Base-by-base conservation (phyloP, 2,113 vertebrate genomes). In the Onychostoma macrolepis region DNA sequence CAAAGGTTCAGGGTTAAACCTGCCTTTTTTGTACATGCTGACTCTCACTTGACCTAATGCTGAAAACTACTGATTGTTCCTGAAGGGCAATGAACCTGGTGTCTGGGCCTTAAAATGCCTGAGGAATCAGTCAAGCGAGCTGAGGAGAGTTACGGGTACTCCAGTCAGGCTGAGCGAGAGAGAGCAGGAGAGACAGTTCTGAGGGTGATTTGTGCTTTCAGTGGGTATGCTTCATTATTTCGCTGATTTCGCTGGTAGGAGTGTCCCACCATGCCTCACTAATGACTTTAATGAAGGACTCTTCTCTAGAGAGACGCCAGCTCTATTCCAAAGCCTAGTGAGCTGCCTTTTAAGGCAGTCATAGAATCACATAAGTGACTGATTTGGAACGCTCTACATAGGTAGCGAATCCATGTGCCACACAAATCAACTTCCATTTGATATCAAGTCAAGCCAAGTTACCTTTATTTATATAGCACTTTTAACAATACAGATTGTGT, bases 231-330 rank as follows among this genome's bases (percentile, higher is more conserved):
- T 67, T 87, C 28, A 63, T 87, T 82, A 87, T 58, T 71, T 28
- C 58, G 36, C 69, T 63, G 19, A 58, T 72, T 82, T 69, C 12
- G 10, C 67, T 82, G 50, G 45, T 61, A 80, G 65, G 24, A 80
- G 77, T 69, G 30, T 30, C 15, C 45, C n/a, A 74, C 33, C 28
- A 43, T 63, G 86, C 30, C 53, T 45, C 45, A 28, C 80, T 83
- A 87, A 87, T 82, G 69, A 75, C 79, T 63, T 38, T 63, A 71
- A 87, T 83, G 69, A 82, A 83, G 67, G 45, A 78, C 26, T 28
- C 45, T 53, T 10, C 76, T 78, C 76, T 28, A 53, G 76, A 78
- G 76, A 53, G 7, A 78, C 4, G 9, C 48, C 76, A 53, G 76
- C 76, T 78, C 48, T 78, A 15, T 45, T 76, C 12, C 72, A 76